Conservation (phyloP, 2,113 vertebrate species). For the Poecile atricapillus region DNA sequence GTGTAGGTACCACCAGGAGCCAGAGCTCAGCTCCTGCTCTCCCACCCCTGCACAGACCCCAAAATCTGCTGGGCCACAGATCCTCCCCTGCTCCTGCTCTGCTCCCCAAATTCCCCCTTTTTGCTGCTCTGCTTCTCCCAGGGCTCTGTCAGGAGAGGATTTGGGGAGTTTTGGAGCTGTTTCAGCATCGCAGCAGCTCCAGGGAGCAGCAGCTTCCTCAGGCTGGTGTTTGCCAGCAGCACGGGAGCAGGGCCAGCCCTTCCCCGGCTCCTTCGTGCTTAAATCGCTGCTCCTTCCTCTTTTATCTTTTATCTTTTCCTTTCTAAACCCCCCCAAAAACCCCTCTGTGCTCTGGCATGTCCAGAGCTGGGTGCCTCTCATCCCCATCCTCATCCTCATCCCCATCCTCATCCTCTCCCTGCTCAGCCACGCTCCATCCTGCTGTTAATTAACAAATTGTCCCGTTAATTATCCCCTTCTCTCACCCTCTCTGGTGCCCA, state of each 20-base stretch:
- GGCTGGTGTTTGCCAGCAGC: not conserved
- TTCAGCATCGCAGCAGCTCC: not conserved
- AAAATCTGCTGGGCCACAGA: not conserved
- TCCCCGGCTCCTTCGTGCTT: not conserved
- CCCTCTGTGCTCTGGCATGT: too few species aligned
- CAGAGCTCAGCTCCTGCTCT: not conserved
- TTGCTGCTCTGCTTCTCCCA: not conserved
- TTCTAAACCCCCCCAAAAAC: too few species aligned
- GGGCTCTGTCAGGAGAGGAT: not conserved
- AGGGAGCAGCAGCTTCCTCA: not conserved
- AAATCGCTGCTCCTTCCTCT: not conserved
- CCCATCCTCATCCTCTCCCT: not conserved
- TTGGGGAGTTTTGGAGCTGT: accelerated
- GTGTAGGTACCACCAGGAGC: not conserved
- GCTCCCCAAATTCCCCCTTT: not conserved
- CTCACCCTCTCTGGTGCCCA: not conserved
- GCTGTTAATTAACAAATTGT: slow-evolving; percentile 70
- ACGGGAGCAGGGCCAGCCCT: not conserved
- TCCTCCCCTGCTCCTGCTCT: not conserved
- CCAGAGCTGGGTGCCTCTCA: slow-evolving; percentile 23
- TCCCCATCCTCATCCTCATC: not conserved
- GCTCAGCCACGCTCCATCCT: not conserved
- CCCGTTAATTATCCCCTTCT: not conserved
- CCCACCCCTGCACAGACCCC: not conserved
- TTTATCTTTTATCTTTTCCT: not conserved